Evolutionary conservation across 2,888 invertebrate genomes (phyloP), one percentile per base, ranked within the genome.

Genomic region (Onchidella celtica): DNA sequence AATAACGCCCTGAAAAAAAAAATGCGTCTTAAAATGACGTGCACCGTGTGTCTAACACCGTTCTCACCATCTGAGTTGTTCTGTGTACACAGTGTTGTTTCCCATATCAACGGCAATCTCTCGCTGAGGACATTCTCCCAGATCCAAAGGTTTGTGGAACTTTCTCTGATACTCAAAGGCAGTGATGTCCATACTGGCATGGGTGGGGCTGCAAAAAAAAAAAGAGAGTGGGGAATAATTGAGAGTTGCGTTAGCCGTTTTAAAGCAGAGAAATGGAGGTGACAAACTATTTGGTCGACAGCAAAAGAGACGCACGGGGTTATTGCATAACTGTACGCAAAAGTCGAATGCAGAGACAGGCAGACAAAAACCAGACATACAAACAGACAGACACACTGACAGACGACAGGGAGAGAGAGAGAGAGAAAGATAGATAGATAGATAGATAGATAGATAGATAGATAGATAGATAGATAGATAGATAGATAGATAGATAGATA

Each of bases 131-230:
- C 88, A 88, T 61, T 87, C 83, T 0, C 88, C 88, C 24, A 87
- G 84, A 17, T 82, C 73, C 11, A 88, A 68, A 11, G 79, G 84
- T 11, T 83, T 68, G 32, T 81, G 34, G 66, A 87, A 87, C 65
- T 85, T 84, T 40, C 83, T 79, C 61, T 86, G 81, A 70, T 89
- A 89, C 57, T 89, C 89, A 65, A 83, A 89, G 9, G 89, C 87
- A 27, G 87, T 85, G n/a, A 89, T 82, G 0, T 77, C 55, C 68
- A 68, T 69, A 1, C 68, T 69, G 4, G 65, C 66, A 2, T 34
- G 3, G 1, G 55, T 34, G 11, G 40, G 17, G n/a, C 72, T 72
- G 72, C 17, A 57, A 57, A 9, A n/a, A n/a, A n/a, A n/a, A n/a
- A n/a, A n/a, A n/a, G n/a, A n/a, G n/a, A n/a, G n/a, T n/a, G 4